These are phyloP conservation scores for Sphinx pinastri DNA, from an alignment of 2,888 invertebrate species.

Conservation along the genomic window DNA sequence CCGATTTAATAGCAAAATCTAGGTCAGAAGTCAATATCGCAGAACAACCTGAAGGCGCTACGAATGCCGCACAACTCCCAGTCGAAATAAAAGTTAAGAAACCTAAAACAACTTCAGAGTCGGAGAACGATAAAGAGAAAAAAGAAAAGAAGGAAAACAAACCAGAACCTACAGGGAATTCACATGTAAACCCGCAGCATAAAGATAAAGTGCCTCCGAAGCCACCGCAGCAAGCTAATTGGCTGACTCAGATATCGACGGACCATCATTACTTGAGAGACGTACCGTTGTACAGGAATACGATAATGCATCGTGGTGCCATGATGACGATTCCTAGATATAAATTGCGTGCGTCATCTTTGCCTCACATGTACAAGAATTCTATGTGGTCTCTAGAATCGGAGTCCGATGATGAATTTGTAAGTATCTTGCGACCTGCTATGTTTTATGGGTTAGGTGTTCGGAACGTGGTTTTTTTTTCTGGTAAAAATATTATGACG, in stretches of 20 bases:
- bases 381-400: constrained; percentile 79
- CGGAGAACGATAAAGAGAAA: not conserved
- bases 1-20: constrained; percentile 85
- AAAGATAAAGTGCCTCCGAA: not conserved
- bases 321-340: constrained; percentile 92
- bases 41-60: constrained; percentile 44
- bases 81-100: constrained; percentile 58
- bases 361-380: constrained; percentile 94
- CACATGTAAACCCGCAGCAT: not conserved
- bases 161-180: not conserved
- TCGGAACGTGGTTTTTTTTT: no score
- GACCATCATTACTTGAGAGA: constrained; percentile 88
- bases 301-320: constrained; percentile 93
- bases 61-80: constrained; percentile 63
- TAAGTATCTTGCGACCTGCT: constrained; percentile 71
- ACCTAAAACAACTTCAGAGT: constrained; percentile 24
- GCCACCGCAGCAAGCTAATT: constrained; percentile 46
- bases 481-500: no score
- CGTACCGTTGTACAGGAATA: constrained; percentile 88
- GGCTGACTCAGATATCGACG: constrained; percentile 81
- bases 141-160: constrained; percentile 9
- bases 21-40: constrained; percentile 84
- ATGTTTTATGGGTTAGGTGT: no score
- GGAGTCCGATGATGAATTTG: constrained; percentile 86
- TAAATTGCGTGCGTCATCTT: constrained; percentile 90